phyloP scores from a whole-genome alignment of 2,888 invertebrate species.

The Agrotis segetum region DNA sequence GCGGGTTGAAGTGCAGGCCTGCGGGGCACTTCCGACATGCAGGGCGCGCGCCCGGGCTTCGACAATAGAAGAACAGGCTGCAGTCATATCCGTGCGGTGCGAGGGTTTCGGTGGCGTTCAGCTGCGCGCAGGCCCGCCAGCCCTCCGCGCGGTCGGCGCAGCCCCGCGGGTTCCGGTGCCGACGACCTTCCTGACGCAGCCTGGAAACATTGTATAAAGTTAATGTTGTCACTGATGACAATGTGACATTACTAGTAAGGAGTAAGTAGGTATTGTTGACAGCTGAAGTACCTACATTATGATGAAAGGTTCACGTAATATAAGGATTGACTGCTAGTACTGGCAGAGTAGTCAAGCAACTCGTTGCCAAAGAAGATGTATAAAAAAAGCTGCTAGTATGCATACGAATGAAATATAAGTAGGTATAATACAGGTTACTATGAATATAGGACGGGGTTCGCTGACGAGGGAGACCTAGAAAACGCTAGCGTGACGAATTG shows the following conservation, averaged over 20 bases:
- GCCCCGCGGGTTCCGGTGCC: constrained; percentile 8
- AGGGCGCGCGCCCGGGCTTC: constrained; percentile 46
- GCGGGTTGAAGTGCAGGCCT: constrained; percentile 70
- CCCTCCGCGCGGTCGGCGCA: constrained; percentile 35
- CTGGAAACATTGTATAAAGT: constrained; percentile 1
- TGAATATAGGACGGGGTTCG: too few species aligned
- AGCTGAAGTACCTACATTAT: too few species aligned
- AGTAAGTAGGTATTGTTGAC: neutral
- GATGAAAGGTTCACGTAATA: too few species aligned
- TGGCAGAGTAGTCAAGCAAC: too few species aligned
- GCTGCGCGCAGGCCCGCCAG: constrained; percentile 63
- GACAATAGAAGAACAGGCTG: constrained; percentile 73
- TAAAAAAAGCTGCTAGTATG: neutral
- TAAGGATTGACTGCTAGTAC: neutral
- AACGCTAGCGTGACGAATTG: too few species aligned
- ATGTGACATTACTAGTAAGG: neutral
- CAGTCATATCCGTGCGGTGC: constrained; percentile 73
- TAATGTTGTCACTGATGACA: neutral
- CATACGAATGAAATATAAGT: too few species aligned
- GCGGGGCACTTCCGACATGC: constrained; percentile 71
- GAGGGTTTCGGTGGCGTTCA: constrained; percentile 45
- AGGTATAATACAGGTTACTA: too few species aligned
- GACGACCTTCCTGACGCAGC: neutral
- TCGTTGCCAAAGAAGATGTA: too few species aligned
- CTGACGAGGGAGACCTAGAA: too few species aligned